Evolutionary conservation across 2,888 invertebrate genomes (phyloP), one percentile per base, ranked within the genome.

Genomic region (Epistrophella euchroma): DNA sequence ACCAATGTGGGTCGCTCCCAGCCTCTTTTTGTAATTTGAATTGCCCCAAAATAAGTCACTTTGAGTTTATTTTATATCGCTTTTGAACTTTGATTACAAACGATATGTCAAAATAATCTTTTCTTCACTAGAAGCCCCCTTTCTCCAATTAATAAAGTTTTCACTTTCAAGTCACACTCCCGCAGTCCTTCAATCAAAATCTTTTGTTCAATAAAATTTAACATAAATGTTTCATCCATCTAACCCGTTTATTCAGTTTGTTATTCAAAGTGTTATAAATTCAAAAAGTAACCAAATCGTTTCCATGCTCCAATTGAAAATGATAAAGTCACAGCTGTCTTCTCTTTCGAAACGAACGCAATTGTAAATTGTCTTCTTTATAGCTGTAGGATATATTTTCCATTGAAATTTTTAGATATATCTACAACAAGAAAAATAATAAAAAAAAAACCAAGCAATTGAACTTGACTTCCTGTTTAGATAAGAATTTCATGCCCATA

Each of bases 271-370:
- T 52, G 70, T 56, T 40, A 64, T 45, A 47, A 75, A 52, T 52
- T 75, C 43, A 62, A 81, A 75, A 35, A 64, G 25, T 15, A 52
- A 43, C 70, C 50, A 35, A 81, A 45, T 70, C 62, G 58, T 60
- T 74, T 80, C 55, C 68, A 80, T 73, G 74, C 60, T 52, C 50
- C 79, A 74, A 74, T 73, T 47, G 79, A 79, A 58, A 60, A 77
- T 77, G 40, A 45, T 52, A 77, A 70, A 52, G 60, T 77, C 77
- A 68, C 68, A 68, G 35, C 58, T 78, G n/a, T 40, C 62, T 37
- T 43, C 6, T 47, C n/a, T n/a, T n/a, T n/a, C 55, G 19, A 32
- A 40, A 28, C 25, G 13, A 72, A 40, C 47, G 11, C 28, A 72
- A 56, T 55, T 43, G 55, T 47, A 60, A 70, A 70, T 77, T 70